phyloP scores from a whole-genome alignment of 2,797 vertebrate genomes.

The Pipistrellus pygmaeus region DNA sequence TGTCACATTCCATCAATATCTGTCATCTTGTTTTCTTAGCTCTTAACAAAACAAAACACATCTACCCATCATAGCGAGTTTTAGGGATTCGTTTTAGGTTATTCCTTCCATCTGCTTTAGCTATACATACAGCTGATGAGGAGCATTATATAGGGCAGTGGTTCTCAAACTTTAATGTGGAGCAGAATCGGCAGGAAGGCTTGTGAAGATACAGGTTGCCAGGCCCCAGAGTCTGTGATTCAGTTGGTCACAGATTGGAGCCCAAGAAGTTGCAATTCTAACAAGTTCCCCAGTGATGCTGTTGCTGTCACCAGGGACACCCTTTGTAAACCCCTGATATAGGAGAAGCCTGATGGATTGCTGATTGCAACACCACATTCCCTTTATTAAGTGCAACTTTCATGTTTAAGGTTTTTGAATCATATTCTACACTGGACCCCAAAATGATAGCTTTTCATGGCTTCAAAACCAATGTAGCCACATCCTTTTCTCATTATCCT shows the following conservation, averaged over 20 bases:
- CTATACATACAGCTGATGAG: not conserved
- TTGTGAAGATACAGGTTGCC: not conserved
- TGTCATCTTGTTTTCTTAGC: not conserved
- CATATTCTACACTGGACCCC: not conserved
- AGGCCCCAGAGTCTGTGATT: not conserved
- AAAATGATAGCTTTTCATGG: not conserved
- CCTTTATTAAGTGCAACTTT: not conserved
- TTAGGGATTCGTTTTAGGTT: constrained; percentile 15
- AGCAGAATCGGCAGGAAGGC: not conserved
- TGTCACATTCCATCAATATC: constrained; percentile 12
- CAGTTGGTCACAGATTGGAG: not conserved
- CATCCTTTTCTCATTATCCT: not conserved
- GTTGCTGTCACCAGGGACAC: not conserved
- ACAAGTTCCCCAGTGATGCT: not conserved
- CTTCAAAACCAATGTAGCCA: not conserved
- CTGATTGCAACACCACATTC: not conserved
- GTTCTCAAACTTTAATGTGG: not conserved
- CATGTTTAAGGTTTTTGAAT: not conserved
- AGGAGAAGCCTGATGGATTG: not conserved
- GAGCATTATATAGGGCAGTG: not conserved
- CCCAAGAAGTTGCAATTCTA: not conserved
- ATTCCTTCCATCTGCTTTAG: not conserved
- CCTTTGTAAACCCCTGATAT: not conserved
- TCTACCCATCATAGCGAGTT: not conserved
- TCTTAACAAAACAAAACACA: constrained; percentile 37